Evolutionary conservation across 1,140 invertebrate genomes (phyloP), one percentile per base, ranked within the genome.

Genomic region (Microplitis demolitor): DNA sequence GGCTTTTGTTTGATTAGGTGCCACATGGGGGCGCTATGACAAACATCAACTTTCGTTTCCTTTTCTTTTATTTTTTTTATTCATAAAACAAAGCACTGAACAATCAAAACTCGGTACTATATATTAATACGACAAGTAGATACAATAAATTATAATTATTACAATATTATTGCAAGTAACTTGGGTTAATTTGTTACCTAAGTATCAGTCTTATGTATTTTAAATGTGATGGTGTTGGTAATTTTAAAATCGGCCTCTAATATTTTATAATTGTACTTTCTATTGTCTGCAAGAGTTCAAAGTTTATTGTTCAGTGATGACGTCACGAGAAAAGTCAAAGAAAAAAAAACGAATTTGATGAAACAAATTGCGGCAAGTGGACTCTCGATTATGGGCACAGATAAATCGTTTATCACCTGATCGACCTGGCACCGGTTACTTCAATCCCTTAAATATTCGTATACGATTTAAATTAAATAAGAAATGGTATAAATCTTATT

Each of bases 201-300:
- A 56, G 16, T 68, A 68, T 68, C 66, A 68, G 66, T 68, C 66
- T 68, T 68, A 9, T 61, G 24, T 34, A 6, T 45, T 61, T 54
- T 16, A 51, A 56, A 54, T 34, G 34, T 68, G 51, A 68, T 54
- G 51, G 51, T 68, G 51, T 16, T 68, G 66, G 56, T 56, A 53
- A 53, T 53, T 8, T 24, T 66, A 53, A 51, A 11, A 50, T 31
- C 64, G 45, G 50, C 53, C 37, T 3, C 33, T 54, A n/a, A 68
- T 14, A 24, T n/a, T 53, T 53, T 6, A n/a, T 31, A 33, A 61
- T 61, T 61, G 58, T 61, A 31, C 6, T 60, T 24, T 24, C 6
- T 34, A 9, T 45, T 45, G 39, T 45, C 6, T 24, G 24, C 24
- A 24, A 24, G 24, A 0, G 13, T 66, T 37, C 4, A 45, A 13